Conservation (phyloP, 2,888 invertebrate genomes). For the Spatulosminthurus flaviceps region DNA sequence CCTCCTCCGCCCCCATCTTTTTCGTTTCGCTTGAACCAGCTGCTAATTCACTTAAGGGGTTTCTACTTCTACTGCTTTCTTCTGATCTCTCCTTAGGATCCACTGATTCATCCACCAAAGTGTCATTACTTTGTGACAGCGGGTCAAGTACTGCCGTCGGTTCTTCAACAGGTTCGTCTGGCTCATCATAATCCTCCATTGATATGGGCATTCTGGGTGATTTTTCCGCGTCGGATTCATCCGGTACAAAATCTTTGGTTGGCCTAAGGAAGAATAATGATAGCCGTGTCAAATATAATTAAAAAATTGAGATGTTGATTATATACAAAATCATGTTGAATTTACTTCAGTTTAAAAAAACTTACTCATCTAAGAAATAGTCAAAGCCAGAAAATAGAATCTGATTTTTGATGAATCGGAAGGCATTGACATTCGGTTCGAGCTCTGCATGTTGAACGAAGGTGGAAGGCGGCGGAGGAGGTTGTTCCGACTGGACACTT, state of each 20-base stretch:
- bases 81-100: not conserved
- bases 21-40: not conserved
- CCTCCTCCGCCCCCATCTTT: not conserved
- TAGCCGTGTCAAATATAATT: not conserved
- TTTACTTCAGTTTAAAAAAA: too few relatives aligned
- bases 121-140: not conserved
- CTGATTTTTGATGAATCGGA: slow-evolving; percentile 40
- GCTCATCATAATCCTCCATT: slow-evolving; percentile 27
- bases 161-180: not conserved
- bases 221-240: slow-evolving; percentile 15
- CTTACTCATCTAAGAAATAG: slow-evolving; percentile 31
- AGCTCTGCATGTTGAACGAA: not conserved
- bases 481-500: not conserved
- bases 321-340: not conserved
- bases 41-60: not conserved
- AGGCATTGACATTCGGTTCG: slow-evolving; percentile 20
- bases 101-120: not conserved
- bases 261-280: slow-evolving; percentile 33
- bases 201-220: slow-evolving; percentile 41
- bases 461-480: not conserved
- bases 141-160: not conserved
- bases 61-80: too few relatives aligned
- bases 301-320: not conserved
- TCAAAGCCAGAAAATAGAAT: slow-evolving; percentile 42
- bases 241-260: slow-evolving; percentile 10